Conservation (phyloP, 2,797 vertebrate genomes). For the Melanotaenia boesemani region DNA sequence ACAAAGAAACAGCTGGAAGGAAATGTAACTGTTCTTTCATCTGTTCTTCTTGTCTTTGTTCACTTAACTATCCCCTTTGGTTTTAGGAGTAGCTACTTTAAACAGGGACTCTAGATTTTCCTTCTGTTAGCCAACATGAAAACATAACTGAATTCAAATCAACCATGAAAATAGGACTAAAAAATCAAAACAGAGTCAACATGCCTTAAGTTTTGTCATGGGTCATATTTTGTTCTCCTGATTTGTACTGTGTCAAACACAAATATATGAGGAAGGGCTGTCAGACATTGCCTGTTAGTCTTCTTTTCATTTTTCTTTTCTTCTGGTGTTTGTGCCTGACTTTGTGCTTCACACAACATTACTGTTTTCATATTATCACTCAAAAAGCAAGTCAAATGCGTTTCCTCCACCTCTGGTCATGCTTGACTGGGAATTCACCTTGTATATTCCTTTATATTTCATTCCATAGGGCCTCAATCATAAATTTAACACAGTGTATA, state of each 20-base stretch:
- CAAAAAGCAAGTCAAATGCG: constrained; percentile 6
- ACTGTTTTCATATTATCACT: constrained; percentile 27
- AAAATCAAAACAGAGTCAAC: background rate
- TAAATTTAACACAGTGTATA: constrained; percentile 68
- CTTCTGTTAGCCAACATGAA: background rate
- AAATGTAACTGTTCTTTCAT: background rate
- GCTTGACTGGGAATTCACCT: constrained; percentile 35
- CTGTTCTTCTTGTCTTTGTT: background rate
- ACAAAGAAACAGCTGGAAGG: background rate
- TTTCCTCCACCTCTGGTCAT: constrained; percentile 30
- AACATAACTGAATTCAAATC: background rate
- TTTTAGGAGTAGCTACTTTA: background rate
- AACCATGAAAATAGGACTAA: background rate
- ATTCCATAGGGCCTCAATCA: constrained; percentile 41
- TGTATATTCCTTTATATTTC: constrained; percentile 40
- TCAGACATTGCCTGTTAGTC: background rate
- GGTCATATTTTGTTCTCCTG: background rate
- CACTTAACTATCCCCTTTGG: background rate
- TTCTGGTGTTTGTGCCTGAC: background rate
- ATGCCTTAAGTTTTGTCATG: background rate
- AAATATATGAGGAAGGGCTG: background rate
- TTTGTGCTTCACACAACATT: constrained; percentile 4
- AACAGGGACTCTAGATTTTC: background rate
- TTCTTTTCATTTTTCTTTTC: background rate
- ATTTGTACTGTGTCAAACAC: background rate